phyloP scores from a whole-genome alignment of 2,797 vertebrate species.

The Mus caroli region DNA sequence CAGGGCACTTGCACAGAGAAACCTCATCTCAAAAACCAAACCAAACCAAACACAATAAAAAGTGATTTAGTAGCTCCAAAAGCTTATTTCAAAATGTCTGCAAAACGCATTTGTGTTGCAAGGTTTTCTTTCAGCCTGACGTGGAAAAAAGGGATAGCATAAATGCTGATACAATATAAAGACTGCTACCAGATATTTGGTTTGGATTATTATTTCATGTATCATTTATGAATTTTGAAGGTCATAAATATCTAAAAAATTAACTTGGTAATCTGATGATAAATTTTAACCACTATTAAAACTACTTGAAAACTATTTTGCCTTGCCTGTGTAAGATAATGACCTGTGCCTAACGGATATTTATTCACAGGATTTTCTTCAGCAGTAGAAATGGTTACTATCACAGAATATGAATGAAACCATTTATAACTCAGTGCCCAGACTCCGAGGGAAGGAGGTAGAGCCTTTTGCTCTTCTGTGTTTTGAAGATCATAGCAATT shows the following conservation, averaged over 20 bases:
- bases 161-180: slow-evolving; percentile 41
- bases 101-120: slow-evolving; percentile 21
- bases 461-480: slow-evolving; percentile 36
- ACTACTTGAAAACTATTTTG: slow-evolving; percentile 53
- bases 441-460: slow-evolving; percentile 1
- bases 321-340: slow-evolving; percentile 39
- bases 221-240: slow-evolving; percentile 40
- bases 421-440: slow-evolving; percentile 49
- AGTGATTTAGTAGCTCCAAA: background rate
- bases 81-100: background rate
- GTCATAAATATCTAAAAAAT: slow-evolving; percentile 44
- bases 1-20: background rate
- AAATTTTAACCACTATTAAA: slow-evolving; percentile 67
- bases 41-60: background rate
- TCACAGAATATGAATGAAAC: slow-evolving; percentile 51
- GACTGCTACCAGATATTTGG: slow-evolving; percentile 49
- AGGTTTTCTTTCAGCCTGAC: slow-evolving; percentile 41
- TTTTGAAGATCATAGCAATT: slow-evolving; percentile 61
- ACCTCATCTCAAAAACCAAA: background rate
- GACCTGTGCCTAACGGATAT: background rate
- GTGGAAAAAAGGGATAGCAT: background rate
- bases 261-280: slow-evolving; percentile 25
- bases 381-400: slow-evolving; percentile 54
- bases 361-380: slow-evolving; percentile 48
- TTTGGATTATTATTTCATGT: slow-evolving; percentile 3